phyloP scores from a whole-genome alignment of 1,140 invertebrate genomes.

The Eurosta solidaginis region DNA sequence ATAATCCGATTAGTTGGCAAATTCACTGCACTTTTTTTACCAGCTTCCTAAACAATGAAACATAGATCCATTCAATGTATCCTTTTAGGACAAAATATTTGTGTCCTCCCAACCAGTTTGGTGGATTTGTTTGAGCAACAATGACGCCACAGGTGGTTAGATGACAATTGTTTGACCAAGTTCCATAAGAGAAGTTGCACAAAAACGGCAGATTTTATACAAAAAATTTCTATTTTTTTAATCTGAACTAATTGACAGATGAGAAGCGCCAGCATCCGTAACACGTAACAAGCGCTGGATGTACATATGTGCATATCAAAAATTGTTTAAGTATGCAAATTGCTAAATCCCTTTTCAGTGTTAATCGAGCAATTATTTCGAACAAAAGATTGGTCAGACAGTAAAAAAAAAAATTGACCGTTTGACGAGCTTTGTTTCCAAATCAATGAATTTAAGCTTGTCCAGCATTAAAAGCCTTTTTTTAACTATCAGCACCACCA shows the following conservation, averaged over 20 bases:
- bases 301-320: neutral
- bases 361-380: neutral
- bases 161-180: neutral
- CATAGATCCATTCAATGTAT: neutral
- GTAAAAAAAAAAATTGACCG: neutral
- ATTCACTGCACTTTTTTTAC: neutral
- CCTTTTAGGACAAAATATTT: neutral
- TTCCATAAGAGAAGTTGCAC: neutral
- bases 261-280: neutral
- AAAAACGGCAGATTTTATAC: neutral
- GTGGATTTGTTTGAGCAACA: neutral
- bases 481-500: neutral
- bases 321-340: neutral
- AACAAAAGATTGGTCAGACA: neutral
- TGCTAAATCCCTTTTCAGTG: neutral
- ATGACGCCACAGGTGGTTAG: neutral
- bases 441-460: neutral
- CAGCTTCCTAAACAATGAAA: neutral
- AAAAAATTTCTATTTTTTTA: neutral
- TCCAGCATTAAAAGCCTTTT: neutral
- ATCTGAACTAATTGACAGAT: neutral
- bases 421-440: neutral
- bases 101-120: neutral
- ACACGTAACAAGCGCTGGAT: neutral
- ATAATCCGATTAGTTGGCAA: neutral